Evolutionary conservation across 2,888 invertebrate species (phyloP).

Genomic region (Syritta pipiens): DNA sequence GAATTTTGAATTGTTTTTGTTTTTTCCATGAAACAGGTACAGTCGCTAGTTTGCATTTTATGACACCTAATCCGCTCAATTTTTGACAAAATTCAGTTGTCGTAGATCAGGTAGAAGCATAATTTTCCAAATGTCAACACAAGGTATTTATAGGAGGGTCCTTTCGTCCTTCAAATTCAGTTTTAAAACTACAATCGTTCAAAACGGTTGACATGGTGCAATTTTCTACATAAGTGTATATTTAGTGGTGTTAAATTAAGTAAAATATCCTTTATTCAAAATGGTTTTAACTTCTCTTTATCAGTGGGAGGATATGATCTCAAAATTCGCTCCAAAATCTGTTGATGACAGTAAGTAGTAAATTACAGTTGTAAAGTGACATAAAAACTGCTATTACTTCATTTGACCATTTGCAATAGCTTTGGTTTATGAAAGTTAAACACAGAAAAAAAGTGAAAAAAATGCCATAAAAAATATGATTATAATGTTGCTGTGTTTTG

Average conservation of each 20-base stretch:
- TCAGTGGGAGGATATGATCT: conserved; percentile 6
- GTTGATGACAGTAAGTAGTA: conserved; percentile 2
- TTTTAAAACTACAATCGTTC: neutral
- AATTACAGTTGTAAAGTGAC: conserved; percentile 2
- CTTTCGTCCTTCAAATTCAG: neutral
- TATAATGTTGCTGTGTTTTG: conserved; percentile 22
- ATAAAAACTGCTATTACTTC: conserved; percentile 45
- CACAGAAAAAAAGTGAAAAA: conserved; percentile 15
- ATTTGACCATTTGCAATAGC: conserved; percentile 43
- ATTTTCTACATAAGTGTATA: too few relatives aligned
- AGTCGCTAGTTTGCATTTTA: neutral
- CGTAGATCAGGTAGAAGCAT: neutral
- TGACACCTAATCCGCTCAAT: neutral
- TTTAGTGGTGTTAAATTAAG: too few relatives aligned
- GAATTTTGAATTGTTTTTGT: neutral
- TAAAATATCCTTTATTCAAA: too few relatives aligned
- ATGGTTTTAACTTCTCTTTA: conserved; percentile 12
- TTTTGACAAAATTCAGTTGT: neutral
- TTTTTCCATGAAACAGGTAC: neutral
- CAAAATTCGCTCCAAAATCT: conserved; percentile 3
- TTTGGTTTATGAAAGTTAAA: conserved; percentile 48
- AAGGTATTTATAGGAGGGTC: neutral
- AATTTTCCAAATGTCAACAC: neutral
- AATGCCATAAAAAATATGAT: conserved; percentile 3
- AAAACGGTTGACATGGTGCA: neutral